phyloP scores from a whole-genome alignment of 2,888 invertebrate genomes.

The Operophtera brumata region DNA sequence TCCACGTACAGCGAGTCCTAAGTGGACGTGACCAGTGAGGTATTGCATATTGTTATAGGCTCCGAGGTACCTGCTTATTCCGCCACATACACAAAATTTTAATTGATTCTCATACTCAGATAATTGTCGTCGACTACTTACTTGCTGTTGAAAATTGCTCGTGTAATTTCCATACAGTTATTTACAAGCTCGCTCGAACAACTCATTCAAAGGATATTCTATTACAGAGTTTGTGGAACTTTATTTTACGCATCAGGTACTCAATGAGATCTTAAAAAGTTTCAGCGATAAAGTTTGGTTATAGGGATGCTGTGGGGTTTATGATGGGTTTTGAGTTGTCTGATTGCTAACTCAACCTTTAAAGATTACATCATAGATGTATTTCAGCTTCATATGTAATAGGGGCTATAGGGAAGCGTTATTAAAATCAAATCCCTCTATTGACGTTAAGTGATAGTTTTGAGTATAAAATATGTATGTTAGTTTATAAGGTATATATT shows the following conservation, averaged over 20 bases:
- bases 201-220: slow-evolving; percentile 54
- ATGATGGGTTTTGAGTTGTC: background rate
- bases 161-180: slow-evolving; percentile 37
- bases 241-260: slow-evolving; percentile 44
- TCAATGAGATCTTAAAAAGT: slow-evolving; percentile 37
- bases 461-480: too few relatives aligned
- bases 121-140: background rate
- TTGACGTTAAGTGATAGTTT: too few relatives aligned
- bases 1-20: too few relatives aligned
- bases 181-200: slow-evolving; percentile 47
- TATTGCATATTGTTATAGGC: too few relatives aligned
- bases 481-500: too few relatives aligned
- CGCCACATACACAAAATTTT: too few relatives aligned
- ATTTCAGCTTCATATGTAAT: too few relatives aligned
- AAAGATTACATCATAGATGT: too few relatives aligned
- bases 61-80: too few relatives aligned
- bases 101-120: background rate
- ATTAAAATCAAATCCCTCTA: too few relatives aligned
- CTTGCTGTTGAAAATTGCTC: background rate
- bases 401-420: too few relatives aligned
- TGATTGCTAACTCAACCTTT: background rate
- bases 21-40: too few relatives aligned
- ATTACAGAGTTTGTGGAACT: slow-evolving; percentile 49
- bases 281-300: slow-evolving; percentile 11
- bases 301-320: background rate